These are phyloP conservation scores for Discoglossus pictus DNA, from an alignment of 2,797 vertebrate genomes.

Conservation along the genomic window DNA sequence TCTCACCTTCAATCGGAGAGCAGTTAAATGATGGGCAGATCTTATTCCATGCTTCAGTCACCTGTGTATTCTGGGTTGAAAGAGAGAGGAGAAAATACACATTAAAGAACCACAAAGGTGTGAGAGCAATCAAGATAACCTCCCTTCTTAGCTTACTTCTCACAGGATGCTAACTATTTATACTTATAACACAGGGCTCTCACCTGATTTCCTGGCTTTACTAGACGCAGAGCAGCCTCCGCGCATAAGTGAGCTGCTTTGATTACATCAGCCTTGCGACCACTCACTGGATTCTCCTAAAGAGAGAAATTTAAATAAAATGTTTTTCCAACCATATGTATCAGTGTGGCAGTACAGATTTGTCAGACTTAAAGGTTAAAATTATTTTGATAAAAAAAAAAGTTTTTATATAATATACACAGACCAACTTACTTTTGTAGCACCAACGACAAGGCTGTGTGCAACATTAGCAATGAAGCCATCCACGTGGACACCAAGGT, in stretches of 20 bases:
- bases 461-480: conserved; percentile 96
- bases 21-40: conserved; percentile 97
- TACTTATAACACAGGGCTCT: no score
- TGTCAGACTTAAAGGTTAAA: no score
- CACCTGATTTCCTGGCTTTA: conserved; percentile 97
- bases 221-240: conserved; percentile 92
- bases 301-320: not conserved
- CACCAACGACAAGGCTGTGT: conserved; percentile 88
- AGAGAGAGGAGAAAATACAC: not conserved
- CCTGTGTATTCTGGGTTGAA: conserved; percentile 92
- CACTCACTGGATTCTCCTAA: conserved; percentile 85
- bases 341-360: no score
- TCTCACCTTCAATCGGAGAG: conserved; percentile 90
- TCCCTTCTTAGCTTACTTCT: no score
- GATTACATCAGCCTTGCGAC: conserved; percentile 91
- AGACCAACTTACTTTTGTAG: conserved; percentile 79
- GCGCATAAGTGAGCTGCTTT: conserved; percentile 93
- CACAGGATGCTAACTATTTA: no score
- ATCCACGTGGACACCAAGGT: conserved; percentile 93
- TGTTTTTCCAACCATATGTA: no score
- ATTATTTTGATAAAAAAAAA: no score
- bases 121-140: no score
- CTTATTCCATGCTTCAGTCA: conserved; percentile 98
- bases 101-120: not conserved
- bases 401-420: not conserved